Base-by-base conservation (phyloP, 2,888 invertebrate genomes). In the Micropterix aruncella region DNA sequence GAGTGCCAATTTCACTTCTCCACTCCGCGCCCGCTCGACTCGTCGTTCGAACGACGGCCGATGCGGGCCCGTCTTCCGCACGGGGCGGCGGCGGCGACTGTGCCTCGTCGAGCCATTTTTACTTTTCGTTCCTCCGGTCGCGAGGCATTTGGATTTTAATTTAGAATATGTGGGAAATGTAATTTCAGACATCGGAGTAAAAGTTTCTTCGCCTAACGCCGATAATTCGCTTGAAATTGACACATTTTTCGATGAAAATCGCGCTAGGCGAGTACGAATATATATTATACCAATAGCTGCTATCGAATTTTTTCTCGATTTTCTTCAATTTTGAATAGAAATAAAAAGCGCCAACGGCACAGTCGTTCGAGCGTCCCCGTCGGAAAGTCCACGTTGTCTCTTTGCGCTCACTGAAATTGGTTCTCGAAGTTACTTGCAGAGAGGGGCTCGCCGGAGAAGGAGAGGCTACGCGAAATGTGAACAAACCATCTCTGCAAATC, bases 401-500 rank as follows among this genome's bases (percentile, higher is more conserved):
- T 27, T 27, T 27, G 12, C 27, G 27, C 44, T 47, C 46, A 43
- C 48, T 63, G 65, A 62, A 62, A 65, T 63, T 63, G 65, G 65
- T 61, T 53, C 65, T 63, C 64, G 63, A 63, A 60, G 59, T 63
- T 62, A 61, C 44, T 48, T 43, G 45, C 47, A 45, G 44, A 40
- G 46, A 41, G 48, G 46, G 46, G 46, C 48, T 43, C 44, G 48
- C 42, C 44, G 45, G 38, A 38, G 47, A 44, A 16, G n/a, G 45
- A 46, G 52, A 52, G 47, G 48, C 54, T 52, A 53, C 55, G 57
- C 60, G 61, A 61, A 58, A 61, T 57, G 27, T 62, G 69, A 71
- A 70, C 70, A 70, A 71, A 71, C 65, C 69, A 70, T 70, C 70
- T 69, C 45, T n/a, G n/a, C n/a, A n/a, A 16, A 37, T 16, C 19